Conservation (phyloP, 2,888 invertebrate species). For the Craniophora ligustri region DNA sequence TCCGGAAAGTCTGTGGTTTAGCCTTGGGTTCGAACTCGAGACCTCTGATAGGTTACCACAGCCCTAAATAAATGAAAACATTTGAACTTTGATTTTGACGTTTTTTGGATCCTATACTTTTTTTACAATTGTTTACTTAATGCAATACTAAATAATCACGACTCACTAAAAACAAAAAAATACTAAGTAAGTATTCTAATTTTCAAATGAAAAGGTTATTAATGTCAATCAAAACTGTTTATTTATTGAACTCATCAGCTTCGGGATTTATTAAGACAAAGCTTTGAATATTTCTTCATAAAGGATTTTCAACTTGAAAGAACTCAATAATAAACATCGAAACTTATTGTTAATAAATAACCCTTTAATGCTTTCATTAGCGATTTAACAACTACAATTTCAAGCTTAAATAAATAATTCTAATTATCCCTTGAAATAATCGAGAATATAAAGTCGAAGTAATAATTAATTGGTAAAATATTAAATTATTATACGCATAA, state of each 20-base stretch:
- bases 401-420: constrained; percentile 10
- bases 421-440: constrained; percentile 3
- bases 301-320: constrained; percentile 1
- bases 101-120: no score
- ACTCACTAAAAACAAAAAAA: no score
- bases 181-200: no score
- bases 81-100: no score
- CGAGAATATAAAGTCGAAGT: background rate
- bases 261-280: constrained; percentile 2
- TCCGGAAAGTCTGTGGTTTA: no score
- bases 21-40: no score
- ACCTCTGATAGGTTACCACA: no score
- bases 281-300: constrained; percentile 1
- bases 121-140: no score
- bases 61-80: no score
- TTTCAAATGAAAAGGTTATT: constrained; percentile 1
- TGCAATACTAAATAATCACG: no score
- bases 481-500: background rate
- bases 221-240: constrained; percentile 3
- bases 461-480: constrained; percentile 2
- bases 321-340: constrained; percentile 14
- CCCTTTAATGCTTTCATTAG: constrained; percentile 20
- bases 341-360: constrained; percentile 17
- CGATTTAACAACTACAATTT: constrained; percentile 6
- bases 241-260: background rate